These are phyloP conservation scores for Apocheima hispidaria DNA, from an alignment of 2,888 invertebrate species.

Conservation along the genomic window DNA sequence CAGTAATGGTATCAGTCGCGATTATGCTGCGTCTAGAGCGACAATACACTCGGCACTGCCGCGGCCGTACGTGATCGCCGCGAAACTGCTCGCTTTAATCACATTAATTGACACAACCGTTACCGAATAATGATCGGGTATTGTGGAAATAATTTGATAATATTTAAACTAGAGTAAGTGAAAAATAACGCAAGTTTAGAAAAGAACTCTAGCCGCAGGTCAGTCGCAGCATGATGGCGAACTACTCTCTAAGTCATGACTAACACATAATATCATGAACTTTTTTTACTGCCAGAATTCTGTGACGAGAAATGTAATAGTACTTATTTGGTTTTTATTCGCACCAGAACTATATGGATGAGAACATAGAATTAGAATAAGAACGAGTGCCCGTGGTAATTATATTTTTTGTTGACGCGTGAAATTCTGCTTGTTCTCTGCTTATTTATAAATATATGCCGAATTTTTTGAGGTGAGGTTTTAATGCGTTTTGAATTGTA, in stretches of 20 bases:
- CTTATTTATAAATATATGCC: not conserved
- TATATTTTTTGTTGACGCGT: slow-evolving; percentile 48
- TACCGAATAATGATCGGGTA: slow-evolving; percentile 78
- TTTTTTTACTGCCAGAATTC: slow-evolving; percentile 63
- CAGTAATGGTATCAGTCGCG: slow-evolving; percentile 42
- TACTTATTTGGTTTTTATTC: slow-evolving; percentile 51
- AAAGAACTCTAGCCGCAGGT: slow-evolving; percentile 26
- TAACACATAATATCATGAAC: slow-evolving; percentile 63
- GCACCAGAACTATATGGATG: slow-evolving; percentile 50
- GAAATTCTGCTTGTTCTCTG: slow-evolving; percentile 16
- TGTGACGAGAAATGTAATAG: slow-evolving; percentile 55
- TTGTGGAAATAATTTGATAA: slow-evolving; percentile 81
- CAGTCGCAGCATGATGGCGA: slow-evolving; percentile 58
- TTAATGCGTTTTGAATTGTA: slow-evolving; percentile 3
- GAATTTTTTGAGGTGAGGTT: too few species aligned
- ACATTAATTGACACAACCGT: slow-evolving; percentile 83
- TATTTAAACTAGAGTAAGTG: slow-evolving; percentile 70
- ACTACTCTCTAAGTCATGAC: slow-evolving; percentile 70
- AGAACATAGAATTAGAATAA: slow-evolving; percentile 13
- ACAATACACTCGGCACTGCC: slow-evolving; percentile 55
- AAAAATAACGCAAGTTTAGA: slow-evolving; percentile 46
- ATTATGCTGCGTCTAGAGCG: slow-evolving; percentile 54
- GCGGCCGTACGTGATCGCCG: slow-evolving; percentile 73
- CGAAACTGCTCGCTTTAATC: slow-evolving; percentile 77
- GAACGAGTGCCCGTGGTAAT: slow-evolving; percentile 40